These are phyloP conservation scores for Semaprochilodus insignis DNA, from an alignment of 2,797 vertebrate genomes.

Conservation along the genomic window DNA sequence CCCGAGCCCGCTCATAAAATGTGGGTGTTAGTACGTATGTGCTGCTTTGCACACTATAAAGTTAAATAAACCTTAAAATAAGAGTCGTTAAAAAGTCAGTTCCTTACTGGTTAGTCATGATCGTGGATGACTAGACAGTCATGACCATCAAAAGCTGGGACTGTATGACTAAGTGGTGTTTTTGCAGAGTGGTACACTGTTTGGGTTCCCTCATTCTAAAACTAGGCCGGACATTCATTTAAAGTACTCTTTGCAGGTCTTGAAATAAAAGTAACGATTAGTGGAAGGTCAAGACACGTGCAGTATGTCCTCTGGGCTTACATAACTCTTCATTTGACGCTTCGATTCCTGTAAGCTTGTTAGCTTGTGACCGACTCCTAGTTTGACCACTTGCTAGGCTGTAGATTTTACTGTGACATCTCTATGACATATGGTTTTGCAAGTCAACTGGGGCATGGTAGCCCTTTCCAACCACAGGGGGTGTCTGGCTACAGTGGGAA, in stretches of 20 bases:
- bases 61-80: constrained; percentile 15
- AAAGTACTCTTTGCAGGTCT: not conserved
- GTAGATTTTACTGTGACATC: constrained; percentile 76
- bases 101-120: not conserved
- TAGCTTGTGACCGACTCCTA: constrained; percentile 72
- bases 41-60: constrained; percentile 22
- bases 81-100: not conserved
- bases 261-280: not conserved
- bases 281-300: constrained; percentile 34
- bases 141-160: not conserved
- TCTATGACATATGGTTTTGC: constrained; percentile 77
- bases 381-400: constrained; percentile 70
- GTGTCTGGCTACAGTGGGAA: constrained; percentile 60
- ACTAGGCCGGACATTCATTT: not conserved
- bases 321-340: constrained; percentile 34
- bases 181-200: not conserved
- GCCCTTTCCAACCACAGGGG: constrained; percentile 55
- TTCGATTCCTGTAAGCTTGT: constrained; percentile 52
- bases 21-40: not conserved
- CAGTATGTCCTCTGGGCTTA: constrained; percentile 67
- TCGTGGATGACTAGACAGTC: not conserved
- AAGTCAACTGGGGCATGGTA: constrained; percentile 39
- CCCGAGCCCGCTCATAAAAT: constrained; percentile 20
- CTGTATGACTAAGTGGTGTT: not conserved
- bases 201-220: not conserved